Conservation (phyloP, 2,888 invertebrate genomes). For the Acrobasis consociella region DNA sequence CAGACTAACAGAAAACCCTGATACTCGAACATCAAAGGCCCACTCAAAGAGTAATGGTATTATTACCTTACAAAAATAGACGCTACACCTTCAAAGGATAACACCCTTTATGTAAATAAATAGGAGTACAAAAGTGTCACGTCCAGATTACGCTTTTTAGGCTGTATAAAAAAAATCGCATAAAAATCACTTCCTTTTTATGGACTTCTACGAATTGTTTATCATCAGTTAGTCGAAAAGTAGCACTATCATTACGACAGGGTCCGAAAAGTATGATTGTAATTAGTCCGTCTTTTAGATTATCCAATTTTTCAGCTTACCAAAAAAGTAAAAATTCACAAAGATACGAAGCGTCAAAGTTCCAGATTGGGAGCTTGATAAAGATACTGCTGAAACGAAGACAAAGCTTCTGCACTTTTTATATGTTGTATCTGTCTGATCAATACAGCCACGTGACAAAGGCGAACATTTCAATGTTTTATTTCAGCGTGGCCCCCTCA, state of each 20-base stretch:
- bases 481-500: constrained; percentile 12
- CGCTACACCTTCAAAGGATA: constrained; percentile 1
- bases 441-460: constrained; percentile 19
- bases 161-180: too few species aligned
- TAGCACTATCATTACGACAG: too few species aligned
- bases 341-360: too few species aligned
- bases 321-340: too few species aligned
- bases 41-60: neutral
- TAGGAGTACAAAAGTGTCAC: neutral
- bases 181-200: too few species aligned
- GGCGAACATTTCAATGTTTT: constrained; percentile 17
- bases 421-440: neutral
- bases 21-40: neutral
- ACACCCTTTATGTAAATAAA: neutral
- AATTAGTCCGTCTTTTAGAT: too few species aligned
- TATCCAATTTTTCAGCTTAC: too few species aligned
- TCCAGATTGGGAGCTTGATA: too few species aligned
- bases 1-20: neutral
- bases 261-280: too few species aligned
- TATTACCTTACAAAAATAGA: constrained; percentile 1
- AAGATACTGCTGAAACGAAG: neutral
- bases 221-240: too few species aligned
- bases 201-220: too few species aligned
- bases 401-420: neutral
- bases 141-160: too few species aligned